These are phyloP conservation scores for Plectus sambesii DNA, from an alignment of 1,140 invertebrate species.

Conservation along the genomic window DNA sequence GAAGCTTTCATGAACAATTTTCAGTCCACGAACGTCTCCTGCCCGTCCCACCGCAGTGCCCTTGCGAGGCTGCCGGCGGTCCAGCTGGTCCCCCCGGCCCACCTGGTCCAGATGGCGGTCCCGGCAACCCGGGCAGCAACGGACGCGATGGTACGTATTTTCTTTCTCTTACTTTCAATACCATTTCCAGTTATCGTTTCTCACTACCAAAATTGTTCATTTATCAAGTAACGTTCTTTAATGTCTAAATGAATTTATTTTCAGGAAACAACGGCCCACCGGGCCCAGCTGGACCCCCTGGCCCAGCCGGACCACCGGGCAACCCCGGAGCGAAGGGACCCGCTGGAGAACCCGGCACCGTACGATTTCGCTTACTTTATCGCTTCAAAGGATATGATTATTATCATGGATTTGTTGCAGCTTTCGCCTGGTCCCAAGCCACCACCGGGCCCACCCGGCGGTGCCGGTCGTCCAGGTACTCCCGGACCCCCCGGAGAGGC, in stretches of 20 bases:
- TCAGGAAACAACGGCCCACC: too few species aligned
- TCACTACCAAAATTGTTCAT: too few species aligned
- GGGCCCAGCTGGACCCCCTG: slow-evolving; percentile 27
- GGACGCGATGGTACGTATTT: too few species aligned
- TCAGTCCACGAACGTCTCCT: slow-evolving; percentile 45
- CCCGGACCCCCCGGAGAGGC: neutral
- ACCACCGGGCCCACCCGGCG: neutral
- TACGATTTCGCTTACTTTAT: neutral
- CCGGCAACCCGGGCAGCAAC: neutral
- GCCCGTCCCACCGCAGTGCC: slow-evolving; percentile 44
- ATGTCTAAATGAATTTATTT: too few species aligned
- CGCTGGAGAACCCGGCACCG: neutral
- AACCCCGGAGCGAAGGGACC: slow-evolving; percentile 22
- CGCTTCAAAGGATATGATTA: neutral
- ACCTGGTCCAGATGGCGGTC: slow-evolving; percentile 15
- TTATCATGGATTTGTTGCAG: neutral
- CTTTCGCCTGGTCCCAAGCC: too few species aligned
- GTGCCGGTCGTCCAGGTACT: neutral
- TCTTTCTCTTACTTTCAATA: too few species aligned
- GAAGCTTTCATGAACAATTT: too few species aligned
- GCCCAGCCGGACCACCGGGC: slow-evolving; percentile 39
- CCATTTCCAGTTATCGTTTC: too few species aligned
- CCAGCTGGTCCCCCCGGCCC: slow-evolving; percentile 32
- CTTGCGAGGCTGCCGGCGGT: slow-evolving; percentile 31
- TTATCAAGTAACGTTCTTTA: too few species aligned